Evolutionary conservation across 2,113 vertebrate genomes (phyloP).

Genomic region (Cavia porcellus): DNA sequence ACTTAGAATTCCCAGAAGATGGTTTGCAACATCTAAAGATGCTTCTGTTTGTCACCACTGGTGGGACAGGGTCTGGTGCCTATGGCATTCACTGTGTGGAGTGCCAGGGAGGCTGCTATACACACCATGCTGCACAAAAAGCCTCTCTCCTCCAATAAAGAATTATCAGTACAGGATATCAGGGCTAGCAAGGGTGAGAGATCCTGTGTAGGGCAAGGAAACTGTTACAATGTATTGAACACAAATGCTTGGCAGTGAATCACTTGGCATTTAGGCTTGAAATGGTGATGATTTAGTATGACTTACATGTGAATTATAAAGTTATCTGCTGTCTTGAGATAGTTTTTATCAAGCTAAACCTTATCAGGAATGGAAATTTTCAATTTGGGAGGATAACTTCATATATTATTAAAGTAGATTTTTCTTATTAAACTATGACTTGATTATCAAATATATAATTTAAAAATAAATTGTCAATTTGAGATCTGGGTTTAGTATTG

Average conservation of each 20-base stretch:
- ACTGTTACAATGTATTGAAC: not conserved
- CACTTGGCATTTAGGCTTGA: not conserved
- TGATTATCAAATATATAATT: not conserved
- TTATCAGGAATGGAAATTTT: slow-evolving; percentile 4
- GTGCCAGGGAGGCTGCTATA: not conserved
- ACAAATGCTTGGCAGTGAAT: slow-evolving; percentile 14
- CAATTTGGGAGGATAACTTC: not conserved
- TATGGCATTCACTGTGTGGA: not conserved
- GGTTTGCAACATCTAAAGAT: not conserved
- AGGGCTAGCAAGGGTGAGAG: not conserved
- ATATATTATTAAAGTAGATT: slow-evolving; percentile 2
- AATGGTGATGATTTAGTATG: not conserved
- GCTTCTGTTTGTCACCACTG: slow-evolving; percentile 47
- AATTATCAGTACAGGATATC: not conserved
- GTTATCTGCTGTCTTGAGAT: not conserved
- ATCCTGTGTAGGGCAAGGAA: not conserved
- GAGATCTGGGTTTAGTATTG: not conserved
- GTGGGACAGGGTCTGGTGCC: not conserved
- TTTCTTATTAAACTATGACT: not conserved
- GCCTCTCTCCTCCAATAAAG: not conserved
- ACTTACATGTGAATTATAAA: not conserved
- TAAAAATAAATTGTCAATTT: not conserved
- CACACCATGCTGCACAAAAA: not conserved
- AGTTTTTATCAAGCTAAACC: not conserved
- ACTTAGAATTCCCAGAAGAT: not conserved